Evolutionary conservation across 2,888 invertebrate genomes (phyloP), one percentile per base, ranked within the genome.

Genomic region (Argynnis bischoffii): DNA sequence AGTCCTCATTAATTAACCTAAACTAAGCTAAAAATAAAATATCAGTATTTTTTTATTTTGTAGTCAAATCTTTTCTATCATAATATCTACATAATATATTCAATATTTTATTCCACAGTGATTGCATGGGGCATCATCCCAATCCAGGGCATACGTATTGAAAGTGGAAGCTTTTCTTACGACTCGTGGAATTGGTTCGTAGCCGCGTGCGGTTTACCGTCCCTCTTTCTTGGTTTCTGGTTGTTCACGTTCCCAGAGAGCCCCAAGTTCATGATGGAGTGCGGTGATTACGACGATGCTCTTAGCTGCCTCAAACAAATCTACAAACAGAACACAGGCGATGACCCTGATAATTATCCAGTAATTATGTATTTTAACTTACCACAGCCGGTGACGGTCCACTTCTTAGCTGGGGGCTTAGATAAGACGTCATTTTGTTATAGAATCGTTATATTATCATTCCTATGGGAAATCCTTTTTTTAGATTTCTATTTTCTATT

Each of bases 161-260:
- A 94, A 64, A 90, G 92, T 46, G 90, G 93, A 2, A 73, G 78
- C 60, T 96, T 96, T 87, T 93, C 94, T 21, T 96, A 95, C 84
- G 95, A 95, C 77, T 96, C 96, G 26, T 96, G 96, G 96, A 96
- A 96, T 88, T 93, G 96, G 83, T 96, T 96, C 85, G 96, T 96
- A 48, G 94, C 95, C 0, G 93, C 96, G 0, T 96, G 96, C 84
- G 95, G 95, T 4, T 75, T 96, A 4, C 96, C 96, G 0, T 96
- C 96, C 72, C 88, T 96, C 26, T 73, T 95, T 74, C 93, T 96
- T 50, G 95, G 92, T 67, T 88, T 95, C 72, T 96, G 96, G 96
- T 87, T 96, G 11, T 93, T 95, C 76, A 92, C 94, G 69, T 96
- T 96, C 87, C 96, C 96, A 0, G 97, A 97, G 87, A 96, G 96